A percentile compares a stretch with the other conserved stretches of the same genome.
phyloP scores from a whole-genome alignment of 2,113 vertebrate genomes.

The Dicerorhinus sumatrensis region DNA sequence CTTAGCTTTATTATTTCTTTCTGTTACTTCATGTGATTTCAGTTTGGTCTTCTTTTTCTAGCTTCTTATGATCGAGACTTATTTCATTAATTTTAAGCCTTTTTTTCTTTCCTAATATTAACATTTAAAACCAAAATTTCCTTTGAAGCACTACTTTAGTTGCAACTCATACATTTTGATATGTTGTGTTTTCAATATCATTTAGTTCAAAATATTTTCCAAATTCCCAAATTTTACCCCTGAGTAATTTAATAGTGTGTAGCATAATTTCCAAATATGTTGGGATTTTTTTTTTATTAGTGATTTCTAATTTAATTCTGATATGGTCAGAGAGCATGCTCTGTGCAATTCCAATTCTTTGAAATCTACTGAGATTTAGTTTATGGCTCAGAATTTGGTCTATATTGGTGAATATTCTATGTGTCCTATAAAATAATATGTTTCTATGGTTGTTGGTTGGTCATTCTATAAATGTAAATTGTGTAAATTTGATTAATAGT shows the following conservation, averaged over 20 bases:
- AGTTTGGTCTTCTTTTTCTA: not conserved
- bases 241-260: not conserved
- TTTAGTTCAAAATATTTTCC: not conserved
- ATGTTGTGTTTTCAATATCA: not conserved
- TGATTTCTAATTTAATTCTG: not conserved
- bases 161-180: not conserved
- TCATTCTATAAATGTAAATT: not conserved
- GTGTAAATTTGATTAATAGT: not conserved
- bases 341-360: not conserved
- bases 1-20: not conserved
- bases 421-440: not conserved
- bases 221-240: not conserved
- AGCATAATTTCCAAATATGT: not conserved
- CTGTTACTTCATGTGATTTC: not conserved
- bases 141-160: not conserved
- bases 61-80: not conserved
- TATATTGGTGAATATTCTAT: not conserved
- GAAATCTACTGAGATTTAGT: not conserved
- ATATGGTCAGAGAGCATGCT: not conserved
- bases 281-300: not conserved
- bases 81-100: not conserved
- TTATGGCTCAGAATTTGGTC: not conserved
- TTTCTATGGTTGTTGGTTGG: not conserved
- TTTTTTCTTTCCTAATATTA: not conserved
- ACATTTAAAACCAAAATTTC: not conserved